These are phyloP conservation scores for Stegodyphus mimosarum DNA, from an alignment of 1,140 invertebrate genomes.

Conservation along the genomic window DNA sequence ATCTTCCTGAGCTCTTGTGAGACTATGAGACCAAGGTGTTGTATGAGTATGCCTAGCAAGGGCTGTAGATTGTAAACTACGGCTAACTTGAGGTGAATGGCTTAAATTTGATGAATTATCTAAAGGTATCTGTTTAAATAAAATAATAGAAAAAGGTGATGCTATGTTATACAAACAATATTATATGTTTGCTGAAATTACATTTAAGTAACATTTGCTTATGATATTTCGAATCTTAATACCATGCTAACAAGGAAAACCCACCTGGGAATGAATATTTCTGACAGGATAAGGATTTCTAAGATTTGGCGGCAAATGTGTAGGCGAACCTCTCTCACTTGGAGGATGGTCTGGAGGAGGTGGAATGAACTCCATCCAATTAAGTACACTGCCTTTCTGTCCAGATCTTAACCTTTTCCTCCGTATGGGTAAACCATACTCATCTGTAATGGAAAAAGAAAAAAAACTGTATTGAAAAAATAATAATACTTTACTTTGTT, in stretches of 20 bases:
- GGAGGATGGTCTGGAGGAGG: constrained; percentile 85
- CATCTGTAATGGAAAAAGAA: constrained; percentile 33
- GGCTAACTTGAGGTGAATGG: constrained; percentile 39
- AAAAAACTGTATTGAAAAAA: background rate
- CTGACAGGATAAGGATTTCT: constrained; percentile 57
- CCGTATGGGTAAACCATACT: constrained; percentile 52
- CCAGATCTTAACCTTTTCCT: constrained; percentile 44
- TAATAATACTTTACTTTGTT: background rate
- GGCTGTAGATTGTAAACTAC: constrained; percentile 33
- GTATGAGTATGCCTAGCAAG: constrained; percentile 4
- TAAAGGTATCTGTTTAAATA: constrained; percentile 33
- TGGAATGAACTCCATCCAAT: constrained; percentile 82
- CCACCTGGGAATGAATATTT: constrained; percentile 51
- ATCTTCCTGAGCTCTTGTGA: constrained; percentile 14
- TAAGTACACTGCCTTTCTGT: constrained; percentile 72
- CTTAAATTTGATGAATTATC: constrained; percentile 35
- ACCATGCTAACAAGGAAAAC: too few relatives aligned
- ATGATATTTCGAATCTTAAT: too few relatives aligned
- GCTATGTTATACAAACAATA: too few relatives aligned
- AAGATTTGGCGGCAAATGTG: constrained; percentile 63
- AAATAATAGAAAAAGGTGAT: background rate
- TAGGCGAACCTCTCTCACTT: constrained; percentile 66
- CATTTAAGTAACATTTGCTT: too few relatives aligned
- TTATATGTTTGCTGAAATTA: too few relatives aligned
- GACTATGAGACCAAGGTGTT: constrained; percentile 17